Evolutionary conservation across 1,140 invertebrate genomes (phyloP).

Genomic region (Papilio glaucus): DNA sequence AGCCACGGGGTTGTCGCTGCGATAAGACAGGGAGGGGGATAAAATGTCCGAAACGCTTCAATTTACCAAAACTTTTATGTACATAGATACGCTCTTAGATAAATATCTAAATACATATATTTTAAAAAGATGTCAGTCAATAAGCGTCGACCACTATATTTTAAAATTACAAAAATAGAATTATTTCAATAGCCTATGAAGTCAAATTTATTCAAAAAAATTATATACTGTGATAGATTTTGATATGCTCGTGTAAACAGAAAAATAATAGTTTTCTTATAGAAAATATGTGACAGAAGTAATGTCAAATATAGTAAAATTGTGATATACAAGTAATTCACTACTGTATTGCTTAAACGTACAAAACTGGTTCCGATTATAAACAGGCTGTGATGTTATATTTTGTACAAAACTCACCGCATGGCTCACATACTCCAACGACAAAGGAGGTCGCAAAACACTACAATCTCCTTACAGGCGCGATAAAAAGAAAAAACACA

Average conservation of each 20-base stretch:
- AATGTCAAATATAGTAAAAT: no score
- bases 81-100: neutral
- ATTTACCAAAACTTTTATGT: neutral
- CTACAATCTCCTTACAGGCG: conserved; percentile 41
- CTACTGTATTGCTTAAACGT: no score
- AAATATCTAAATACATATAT: no score
- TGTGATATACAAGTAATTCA: no score
- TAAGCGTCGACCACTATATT: no score
- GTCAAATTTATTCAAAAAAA: neutral
- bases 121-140: no score
- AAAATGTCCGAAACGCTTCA: neutral
- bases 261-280: no score
- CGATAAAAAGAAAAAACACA: conserved; percentile 47
- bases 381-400: neutral
- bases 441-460: conserved; percentile 33
- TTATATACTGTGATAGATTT: no score
- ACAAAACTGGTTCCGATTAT: neutral
- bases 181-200: neutral
- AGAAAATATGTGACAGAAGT: no score
- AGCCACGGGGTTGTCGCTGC: neutral
- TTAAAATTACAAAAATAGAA: conserved; percentile 9
- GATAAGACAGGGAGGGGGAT: neutral
- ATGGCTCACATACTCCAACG: conserved; percentile 28
- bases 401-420: neutral
- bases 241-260: no score